Percentiles rank a stretch among this genome's conserved stretches.
Conservation (phyloP, 1,140 invertebrate species). For the Lineus longissimus region DNA sequence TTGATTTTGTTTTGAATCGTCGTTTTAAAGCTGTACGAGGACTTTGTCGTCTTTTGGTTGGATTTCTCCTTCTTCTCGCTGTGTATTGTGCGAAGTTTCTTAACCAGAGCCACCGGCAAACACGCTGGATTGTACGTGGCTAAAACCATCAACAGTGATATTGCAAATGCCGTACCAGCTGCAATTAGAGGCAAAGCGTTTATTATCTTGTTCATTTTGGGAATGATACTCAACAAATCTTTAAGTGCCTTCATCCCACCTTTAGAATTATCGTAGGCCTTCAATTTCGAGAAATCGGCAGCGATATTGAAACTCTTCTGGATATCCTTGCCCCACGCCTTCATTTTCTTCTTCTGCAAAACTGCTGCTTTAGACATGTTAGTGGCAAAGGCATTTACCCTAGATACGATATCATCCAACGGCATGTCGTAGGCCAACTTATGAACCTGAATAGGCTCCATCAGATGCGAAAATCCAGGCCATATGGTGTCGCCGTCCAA, state of each 20-base stretch:
- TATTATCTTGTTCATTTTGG: not conserved
- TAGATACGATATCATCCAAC: constrained; percentile 4
- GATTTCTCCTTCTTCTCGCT: not conserved
- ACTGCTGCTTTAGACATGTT: constrained; percentile 5
- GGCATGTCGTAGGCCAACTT: constrained; percentile 6
- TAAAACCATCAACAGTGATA: not conserved
- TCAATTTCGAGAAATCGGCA: constrained; percentile 2
- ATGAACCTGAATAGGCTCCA: constrained; percentile 5
- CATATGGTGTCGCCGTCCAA: not conserved
- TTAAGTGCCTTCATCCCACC: not conserved
- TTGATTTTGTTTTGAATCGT: not conserved
- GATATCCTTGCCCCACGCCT: constrained; percentile 4
- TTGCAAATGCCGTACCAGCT: not conserved
- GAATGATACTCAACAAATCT: constrained; percentile 4
- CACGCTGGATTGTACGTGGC: constrained; percentile 4
- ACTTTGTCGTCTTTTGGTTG: not conserved
- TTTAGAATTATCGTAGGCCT: constrained; percentile 2
- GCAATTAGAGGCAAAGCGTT: not conserved
- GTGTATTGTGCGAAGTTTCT: not conserved
- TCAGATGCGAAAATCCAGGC: not conserved
- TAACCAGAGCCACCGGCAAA: not conserved
- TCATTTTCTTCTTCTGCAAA: constrained; percentile 6
- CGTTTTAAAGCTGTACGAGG: too few relatives aligned
- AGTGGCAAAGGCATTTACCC: not conserved
- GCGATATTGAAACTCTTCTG: not conserved